These are phyloP conservation scores for Fistularia commersonii DNA, from an alignment of 2,797 vertebrate species.

Conservation along the genomic window DNA sequence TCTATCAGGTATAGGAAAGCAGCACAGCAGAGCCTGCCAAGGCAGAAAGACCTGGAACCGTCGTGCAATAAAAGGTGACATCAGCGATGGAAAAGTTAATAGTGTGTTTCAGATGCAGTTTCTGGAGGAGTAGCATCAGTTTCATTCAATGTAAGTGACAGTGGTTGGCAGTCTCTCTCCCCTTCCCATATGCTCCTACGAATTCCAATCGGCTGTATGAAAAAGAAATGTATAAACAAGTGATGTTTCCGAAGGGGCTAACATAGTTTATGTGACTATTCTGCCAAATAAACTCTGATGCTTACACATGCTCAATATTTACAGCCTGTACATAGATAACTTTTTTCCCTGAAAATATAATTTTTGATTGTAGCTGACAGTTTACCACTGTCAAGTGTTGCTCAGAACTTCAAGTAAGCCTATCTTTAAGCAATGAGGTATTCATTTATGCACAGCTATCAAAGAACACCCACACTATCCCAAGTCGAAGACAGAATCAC, in stretches of 20 bases:
- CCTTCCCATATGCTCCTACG: constrained; percentile 40
- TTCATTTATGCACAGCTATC: too few relatives aligned
- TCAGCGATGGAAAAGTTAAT: constrained; percentile 70
- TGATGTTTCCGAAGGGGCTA: constrained; percentile 20
- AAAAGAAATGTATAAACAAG: constrained; percentile 54
- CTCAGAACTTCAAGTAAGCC: too few relatives aligned
- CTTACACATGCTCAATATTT: constrained; percentile 18
- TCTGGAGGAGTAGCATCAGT: constrained; percentile 48
- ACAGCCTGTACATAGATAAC: constrained; percentile 30
- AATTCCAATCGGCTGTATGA: constrained; percentile 44
- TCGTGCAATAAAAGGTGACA: constrained; percentile 71
- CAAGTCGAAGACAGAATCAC: too few relatives aligned
- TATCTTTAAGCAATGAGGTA: too few relatives aligned
- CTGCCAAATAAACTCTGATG: too few relatives aligned
- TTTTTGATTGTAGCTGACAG: constrained; percentile 38
- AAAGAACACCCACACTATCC: too few relatives aligned
- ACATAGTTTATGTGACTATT: constrained; percentile 19
- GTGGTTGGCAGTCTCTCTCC: constrained; percentile 47
- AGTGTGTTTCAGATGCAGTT: constrained; percentile 72
- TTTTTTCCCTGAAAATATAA: constrained; percentile 38
- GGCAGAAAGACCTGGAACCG: constrained; percentile 56
- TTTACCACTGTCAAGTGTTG: constrained; percentile 16
- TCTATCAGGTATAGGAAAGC: constrained; percentile 59
- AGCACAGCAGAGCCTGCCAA: constrained; percentile 51
- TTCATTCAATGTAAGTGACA: constrained; percentile 65